Evolutionary conservation across 2,797 vertebrate genomes (phyloP), one percentile per base, ranked within the genome.

Genomic region (Eospalax fontanierii): DNA sequence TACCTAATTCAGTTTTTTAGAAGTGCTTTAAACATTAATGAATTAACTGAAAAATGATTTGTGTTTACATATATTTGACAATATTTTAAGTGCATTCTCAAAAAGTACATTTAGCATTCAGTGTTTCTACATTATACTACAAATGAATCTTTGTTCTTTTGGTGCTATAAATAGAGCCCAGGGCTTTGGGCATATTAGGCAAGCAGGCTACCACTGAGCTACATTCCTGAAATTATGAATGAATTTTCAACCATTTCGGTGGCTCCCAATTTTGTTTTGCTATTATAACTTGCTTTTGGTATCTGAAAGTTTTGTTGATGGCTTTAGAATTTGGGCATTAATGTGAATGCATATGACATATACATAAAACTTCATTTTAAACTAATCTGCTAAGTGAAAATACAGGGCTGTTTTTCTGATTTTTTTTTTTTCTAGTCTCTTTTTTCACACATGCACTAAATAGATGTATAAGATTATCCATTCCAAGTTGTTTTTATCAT

Each of bases 221-320:
- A 38, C 10, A 78, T 50, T 54, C 59, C 87, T 35, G 15, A 50
- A 14, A 46, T 61, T 78, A 10, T 40, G 78, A 54, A 66, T 61
- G 38, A 81, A 83, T 92, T 89, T 91, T 63, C 92, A 40, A 43
- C 43, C n/a, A 11, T 93, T 85, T 94, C 16, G 82, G 30, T 94
- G 71, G 28, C 87, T 89, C 93, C 78, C 93, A 73, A 89, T 61
- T 30, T 84, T 38, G 79, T 43, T 96, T 95, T 65, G 33, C 80
- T 89, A 90, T 84, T 95, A 76, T 54, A 90, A 90, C 30, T 70
- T 96, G 63, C 87, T 96, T 90, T 16, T 90, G 85, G 18, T 50
- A 66, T 88, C 57, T 81, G 24, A 61, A 93, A 90, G 79, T 84
- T 95, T 85, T 94, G 46, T 87, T 97, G 61, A 43, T 84, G 73